Evolutionary conservation across 2,113 vertebrate genomes (phyloP), one percentile per base, ranked within the genome.

Genomic region (Dicerorhinus sumatrensis): DNA sequence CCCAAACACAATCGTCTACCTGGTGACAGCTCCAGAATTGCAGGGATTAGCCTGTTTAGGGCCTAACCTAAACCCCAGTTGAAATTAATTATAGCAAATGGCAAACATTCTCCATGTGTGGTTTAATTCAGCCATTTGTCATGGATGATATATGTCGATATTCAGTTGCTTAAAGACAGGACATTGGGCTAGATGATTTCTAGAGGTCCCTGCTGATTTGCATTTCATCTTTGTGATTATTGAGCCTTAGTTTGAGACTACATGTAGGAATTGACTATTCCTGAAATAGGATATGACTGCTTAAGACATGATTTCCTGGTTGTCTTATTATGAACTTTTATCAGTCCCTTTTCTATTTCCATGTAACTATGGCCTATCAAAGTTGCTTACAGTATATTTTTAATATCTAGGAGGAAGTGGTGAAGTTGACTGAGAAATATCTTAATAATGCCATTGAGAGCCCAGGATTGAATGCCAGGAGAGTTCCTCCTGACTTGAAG

Each of bases 361-460:
- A 2, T 56, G 1, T 86, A 92, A 42, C 29, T 97, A 5, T 65
- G 23, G 5, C 10, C 56, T 80, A 0, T 75, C 8, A 65, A 73
- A 95, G 33, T 67, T 98, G 39, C 65, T 98, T 92, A 92, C 94
- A n/a, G 48, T 97, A 17, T 39, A 8, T 95, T 92, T 97, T 96
- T 91, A 39, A 48, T 83, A 82, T 96, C 94, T 97, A 99, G 99
- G 99, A 99, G 63, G 99, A 99, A 46, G 98, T 99, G 94, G 97
- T 99, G 94, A 99, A 99, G 97, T 96, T 99, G 97, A 99, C 99
- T 46, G 99, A 99, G 97, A 99, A 99, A 98, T 99, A 98, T 97
- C 99, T 99, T 96, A 99, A 99, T 98, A 99, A 99, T 70, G 96
- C 99, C 18, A 98, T 99, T 23, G 99, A 99, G 72, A 99, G 98